phyloP scores from a whole-genome alignment of 2,797 vertebrate genomes.

The Megalops cyprinoides region DNA sequence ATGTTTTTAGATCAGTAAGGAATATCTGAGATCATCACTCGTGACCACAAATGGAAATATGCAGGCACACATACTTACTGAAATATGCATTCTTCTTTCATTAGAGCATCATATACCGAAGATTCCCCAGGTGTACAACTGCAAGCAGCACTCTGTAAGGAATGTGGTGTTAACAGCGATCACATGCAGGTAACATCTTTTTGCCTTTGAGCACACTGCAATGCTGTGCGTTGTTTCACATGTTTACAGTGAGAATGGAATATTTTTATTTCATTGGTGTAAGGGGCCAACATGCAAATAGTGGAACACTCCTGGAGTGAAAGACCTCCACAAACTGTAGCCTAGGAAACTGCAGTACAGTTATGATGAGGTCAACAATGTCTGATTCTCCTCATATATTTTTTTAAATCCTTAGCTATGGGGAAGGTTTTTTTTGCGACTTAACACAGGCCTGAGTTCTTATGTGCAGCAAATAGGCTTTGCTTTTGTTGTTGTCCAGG shows the following conservation, averaged over 20 bases:
- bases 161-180: conserved; percentile 90
- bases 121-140: conserved; percentile 78
- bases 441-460: background rate
- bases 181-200: conserved; percentile 88
- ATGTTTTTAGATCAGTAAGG: background rate
- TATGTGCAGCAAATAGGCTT: background rate
- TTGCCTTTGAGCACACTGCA: background rate
- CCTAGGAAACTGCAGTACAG: conserved; percentile 1
- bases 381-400: background rate
- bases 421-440: background rate
- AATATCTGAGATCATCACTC: background rate
- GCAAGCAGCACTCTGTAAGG: conserved; percentile 81
- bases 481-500: conserved; percentile 67
- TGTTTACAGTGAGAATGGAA: background rate
- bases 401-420: background rate
- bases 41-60: background rate
- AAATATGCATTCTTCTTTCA: conserved; percentile 52
- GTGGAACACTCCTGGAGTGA: conserved; percentile 10
- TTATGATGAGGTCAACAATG: background rate
- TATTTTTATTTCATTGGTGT: background rate
- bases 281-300: background rate
- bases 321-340: background rate
- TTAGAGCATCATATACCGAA: conserved; percentile 80
- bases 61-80: background rate
- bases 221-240: background rate